These are phyloP conservation scores for Phalacrocorax carbo DNA, from an alignment of 2,113 vertebrate genomes.

Conservation along the genomic window DNA sequence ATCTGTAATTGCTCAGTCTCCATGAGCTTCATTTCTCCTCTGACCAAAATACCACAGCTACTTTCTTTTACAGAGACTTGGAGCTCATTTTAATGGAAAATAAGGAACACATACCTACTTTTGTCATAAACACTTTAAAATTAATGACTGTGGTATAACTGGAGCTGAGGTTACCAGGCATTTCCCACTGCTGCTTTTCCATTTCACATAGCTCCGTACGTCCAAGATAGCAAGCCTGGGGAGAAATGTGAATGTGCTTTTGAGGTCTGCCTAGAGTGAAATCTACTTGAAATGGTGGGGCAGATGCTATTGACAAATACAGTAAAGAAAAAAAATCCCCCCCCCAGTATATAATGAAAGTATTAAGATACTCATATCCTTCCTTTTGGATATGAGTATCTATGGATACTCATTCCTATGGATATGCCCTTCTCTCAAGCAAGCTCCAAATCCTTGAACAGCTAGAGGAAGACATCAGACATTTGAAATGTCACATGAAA, in stretches of 20 bases:
- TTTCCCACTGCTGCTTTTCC: not conserved
- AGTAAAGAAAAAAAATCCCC: not conserved
- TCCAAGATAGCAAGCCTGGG: not conserved
- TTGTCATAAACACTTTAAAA: slow-evolving; percentile 27
- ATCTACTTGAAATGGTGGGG: slow-evolving; percentile 12
- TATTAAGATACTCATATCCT: not conserved
- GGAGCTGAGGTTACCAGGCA: not conserved
- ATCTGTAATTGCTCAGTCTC: not conserved
- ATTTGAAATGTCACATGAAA: not conserved
- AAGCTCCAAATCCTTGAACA: not conserved
- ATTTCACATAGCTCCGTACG: not conserved
- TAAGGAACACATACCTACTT: not conserved
- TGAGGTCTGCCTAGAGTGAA: slow-evolving; percentile 1
- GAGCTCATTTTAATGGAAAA: slow-evolving; percentile 9
- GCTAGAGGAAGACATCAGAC: not conserved
- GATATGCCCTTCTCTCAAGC: not conserved
- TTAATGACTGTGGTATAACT: not conserved
- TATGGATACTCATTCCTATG: too few relatives aligned
- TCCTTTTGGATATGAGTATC: not conserved
- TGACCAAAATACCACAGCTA: not conserved
- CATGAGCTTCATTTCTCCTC: not conserved
- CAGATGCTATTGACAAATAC: slow-evolving; percentile 35
- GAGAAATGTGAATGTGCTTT: slow-evolving; percentile 46
- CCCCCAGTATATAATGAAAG: not conserved
- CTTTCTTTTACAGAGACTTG: not conserved